Conservation (phyloP, 2,888 invertebrate species). For the Pherbina coryleti region DNA sequence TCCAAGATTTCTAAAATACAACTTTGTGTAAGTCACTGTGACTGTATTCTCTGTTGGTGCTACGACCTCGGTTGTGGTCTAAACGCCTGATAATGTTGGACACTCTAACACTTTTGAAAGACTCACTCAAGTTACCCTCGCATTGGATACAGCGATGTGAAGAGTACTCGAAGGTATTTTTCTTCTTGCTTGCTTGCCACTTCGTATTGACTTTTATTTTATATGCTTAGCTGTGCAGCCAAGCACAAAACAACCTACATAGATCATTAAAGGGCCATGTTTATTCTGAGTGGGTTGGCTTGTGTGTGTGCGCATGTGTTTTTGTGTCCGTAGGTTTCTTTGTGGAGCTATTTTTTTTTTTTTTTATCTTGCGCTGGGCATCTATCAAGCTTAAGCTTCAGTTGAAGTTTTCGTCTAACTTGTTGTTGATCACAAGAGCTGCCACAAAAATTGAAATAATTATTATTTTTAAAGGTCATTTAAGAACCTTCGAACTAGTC, state of each 20-base stretch:
- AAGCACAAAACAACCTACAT: neutral
- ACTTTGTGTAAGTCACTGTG: neutral
- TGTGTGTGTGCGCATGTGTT: neutral
- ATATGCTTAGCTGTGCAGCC: constrained; percentile 2
- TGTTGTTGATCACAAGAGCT: neutral
- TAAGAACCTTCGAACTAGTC: no score
- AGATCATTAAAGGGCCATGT: neutral
- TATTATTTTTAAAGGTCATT: no score
- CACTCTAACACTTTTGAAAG: neutral
- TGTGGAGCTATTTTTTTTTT: neutral
- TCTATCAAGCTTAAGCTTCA: neutral
- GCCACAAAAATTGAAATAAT: neutral
- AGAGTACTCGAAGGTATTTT: neutral
- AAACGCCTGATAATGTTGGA: no score
- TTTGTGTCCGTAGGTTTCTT: neutral
- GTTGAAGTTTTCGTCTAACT: neutral
- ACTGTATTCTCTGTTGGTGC: neutral
- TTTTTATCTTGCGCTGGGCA: neutral
- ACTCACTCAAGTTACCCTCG: neutral
- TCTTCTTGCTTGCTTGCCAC: neutral
- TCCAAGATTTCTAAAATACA: neutral
- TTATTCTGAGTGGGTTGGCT: neutral
- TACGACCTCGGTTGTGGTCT: neutral
- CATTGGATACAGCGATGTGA: neutral
- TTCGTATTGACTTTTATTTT: constrained; percentile 11